These are phyloP conservation scores for Hypselothyrea guttata DNA, from an alignment of 2,888 invertebrate genomes.

Conservation along the genomic window DNA sequence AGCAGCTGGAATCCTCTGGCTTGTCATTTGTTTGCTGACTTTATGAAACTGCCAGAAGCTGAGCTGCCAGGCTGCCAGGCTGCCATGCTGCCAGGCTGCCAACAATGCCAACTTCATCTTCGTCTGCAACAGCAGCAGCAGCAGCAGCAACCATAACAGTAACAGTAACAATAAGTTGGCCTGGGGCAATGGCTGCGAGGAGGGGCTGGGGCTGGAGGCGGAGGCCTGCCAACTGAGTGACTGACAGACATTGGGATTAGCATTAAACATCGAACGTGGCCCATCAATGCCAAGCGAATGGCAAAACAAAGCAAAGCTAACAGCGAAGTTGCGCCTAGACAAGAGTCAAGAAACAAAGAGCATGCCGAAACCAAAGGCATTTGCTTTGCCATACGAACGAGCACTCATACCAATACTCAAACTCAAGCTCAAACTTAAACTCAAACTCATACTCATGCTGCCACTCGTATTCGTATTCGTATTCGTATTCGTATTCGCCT, in stretches of 20 bases:
- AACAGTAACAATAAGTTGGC: constrained; percentile 58
- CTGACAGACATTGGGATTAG: constrained; percentile 72
- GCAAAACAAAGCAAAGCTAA: constrained; percentile 29
- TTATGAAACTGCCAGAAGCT: constrained; percentile 53
- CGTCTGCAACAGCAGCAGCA: constrained; percentile 38
- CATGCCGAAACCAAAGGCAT: constrained; percentile 20
- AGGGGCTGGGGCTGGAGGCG: constrained; percentile 3
- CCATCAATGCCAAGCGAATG: constrained; percentile 43
- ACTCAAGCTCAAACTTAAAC: too few species aligned
- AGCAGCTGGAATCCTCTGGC: constrained; percentile 12
- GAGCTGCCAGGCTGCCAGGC: constrained; percentile 4
- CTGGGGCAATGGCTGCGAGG: constrained; percentile 26
- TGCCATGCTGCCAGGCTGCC: constrained; percentile 36
- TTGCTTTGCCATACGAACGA: too few species aligned
- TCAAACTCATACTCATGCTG: neutral
- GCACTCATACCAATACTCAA: too few species aligned
- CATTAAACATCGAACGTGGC: constrained; percentile 62
- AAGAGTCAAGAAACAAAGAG: constrained; percentile 4
- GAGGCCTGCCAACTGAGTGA: constrained; percentile 45
- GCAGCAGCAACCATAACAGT: constrained; percentile 37
- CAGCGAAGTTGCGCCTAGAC: constrained; percentile 11
- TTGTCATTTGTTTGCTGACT: constrained; percentile 74
- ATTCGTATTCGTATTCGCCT: neutral
- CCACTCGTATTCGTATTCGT: neutral
- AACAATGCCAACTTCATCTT: constrained; percentile 70